Conservation (phyloP, 2,797 vertebrate genomes). For the Echeneis naucrates region DNA sequence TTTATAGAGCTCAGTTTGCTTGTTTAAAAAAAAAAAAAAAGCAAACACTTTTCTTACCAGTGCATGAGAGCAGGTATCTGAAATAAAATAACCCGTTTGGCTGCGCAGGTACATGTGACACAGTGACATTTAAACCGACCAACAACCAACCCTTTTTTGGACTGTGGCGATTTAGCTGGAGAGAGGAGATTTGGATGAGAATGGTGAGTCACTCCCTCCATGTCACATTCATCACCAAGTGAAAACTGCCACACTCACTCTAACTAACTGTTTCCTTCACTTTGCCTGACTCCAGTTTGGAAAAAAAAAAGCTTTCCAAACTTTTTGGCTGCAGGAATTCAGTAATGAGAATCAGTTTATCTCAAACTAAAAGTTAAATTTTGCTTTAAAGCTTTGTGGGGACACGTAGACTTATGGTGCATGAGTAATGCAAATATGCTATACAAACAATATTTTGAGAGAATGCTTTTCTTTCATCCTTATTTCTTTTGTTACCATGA, state of each 20-base stretch:
- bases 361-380: not conserved
- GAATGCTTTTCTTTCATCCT: not conserved
- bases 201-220: conserved; percentile 54
- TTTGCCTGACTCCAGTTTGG: conserved; percentile 22
- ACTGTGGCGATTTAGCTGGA: conserved; percentile 22
- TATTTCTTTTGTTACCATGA: not conserved
- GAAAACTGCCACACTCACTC: conserved; percentile 17
- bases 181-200: conserved; percentile 37
- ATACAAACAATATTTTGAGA: not conserved
- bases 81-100: not conserved
- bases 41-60: no score
- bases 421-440: not conserved
- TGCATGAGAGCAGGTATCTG: not conserved
- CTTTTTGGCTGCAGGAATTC: not conserved
- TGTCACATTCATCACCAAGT: conserved; percentile 12
- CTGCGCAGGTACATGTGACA: not conserved
- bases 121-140: conserved; percentile 3
- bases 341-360: not conserved
- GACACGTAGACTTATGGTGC: not conserved
- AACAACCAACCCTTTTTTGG: conserved; percentile 28
- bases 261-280: conserved; percentile 52
- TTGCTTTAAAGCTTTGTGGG: not conserved
- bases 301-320: conserved; percentile 7
- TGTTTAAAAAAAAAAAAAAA: no score
- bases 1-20: no score